Evolutionary conservation across 2,888 invertebrate genomes (phyloP), one percentile per base, ranked within the genome.

Genomic region (Buathra laborator): DNA sequence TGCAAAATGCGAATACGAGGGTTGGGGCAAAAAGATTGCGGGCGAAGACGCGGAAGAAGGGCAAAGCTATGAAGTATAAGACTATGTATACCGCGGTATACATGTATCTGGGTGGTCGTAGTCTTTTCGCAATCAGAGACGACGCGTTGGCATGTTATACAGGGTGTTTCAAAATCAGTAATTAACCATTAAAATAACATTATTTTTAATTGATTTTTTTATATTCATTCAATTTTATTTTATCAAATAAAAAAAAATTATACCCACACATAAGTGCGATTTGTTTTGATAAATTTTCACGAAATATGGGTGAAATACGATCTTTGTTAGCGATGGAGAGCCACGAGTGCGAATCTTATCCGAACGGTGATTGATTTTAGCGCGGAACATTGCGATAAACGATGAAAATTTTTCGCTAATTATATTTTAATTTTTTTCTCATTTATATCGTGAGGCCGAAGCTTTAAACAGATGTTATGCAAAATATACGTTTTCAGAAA

Each of bases 11-110:
- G 59, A 29, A n/a, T 19, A 51, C 32, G 64, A 48, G 48, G 59
- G 79, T 16, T 66, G 43, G 24, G 46, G 53, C 9, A 53, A 71
- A 56, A 67, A 77, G 67, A 78, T 76, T 48, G 71, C 43, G 71
- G 71, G 51, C 32, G 74, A 59, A 79, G 53, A 71, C 68, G 74
- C 59, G 79, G 67, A 74, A 83, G 74, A 74, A 68, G 53, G 44
- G 43, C 67, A 44, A 44, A 59, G 43, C 56, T 29, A 32, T 56
- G 14, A 44, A 12, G 43, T 6, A n/a, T 9, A 16, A 29, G 14
- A 19, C 48, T 9, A 19, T 32, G 43, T 68, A 32, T 46, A 62
- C 2, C n/a, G n/a, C 29, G 24, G 62, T 6, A 68, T n/a, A n/a
- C 43, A 48, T 24, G 48, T n/a, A 46, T 67, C 44, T 5, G 48